Conservation (phyloP, 2,797 vertebrate species). For the Lates japonicus region DNA sequence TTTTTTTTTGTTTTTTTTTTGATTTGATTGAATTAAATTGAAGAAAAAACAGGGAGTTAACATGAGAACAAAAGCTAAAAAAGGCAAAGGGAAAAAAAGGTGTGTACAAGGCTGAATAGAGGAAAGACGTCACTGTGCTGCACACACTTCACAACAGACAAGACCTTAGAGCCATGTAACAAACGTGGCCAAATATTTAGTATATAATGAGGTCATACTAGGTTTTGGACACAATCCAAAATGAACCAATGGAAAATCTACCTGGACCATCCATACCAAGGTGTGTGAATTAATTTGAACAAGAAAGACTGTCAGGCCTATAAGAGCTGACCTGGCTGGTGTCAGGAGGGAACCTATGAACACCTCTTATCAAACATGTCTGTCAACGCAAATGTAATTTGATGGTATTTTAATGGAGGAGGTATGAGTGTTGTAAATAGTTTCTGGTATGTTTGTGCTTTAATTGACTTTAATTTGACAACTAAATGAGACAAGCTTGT, state of each 20-base stretch:
- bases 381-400: not conserved
- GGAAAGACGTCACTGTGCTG: not conserved
- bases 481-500: slow-evolving; percentile 14
- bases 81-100: too few relatives aligned
- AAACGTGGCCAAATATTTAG: too few relatives aligned
- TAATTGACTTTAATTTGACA: not conserved
- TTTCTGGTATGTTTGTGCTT: not conserved
- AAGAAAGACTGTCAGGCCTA: not conserved
- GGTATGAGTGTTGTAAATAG: not conserved
- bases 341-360: too few relatives aligned
- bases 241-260: not conserved
- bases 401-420: not conserved
- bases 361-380: too few relatives aligned
- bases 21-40: slow-evolving; percentile 6
- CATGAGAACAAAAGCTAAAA: not conserved
- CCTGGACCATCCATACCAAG: not conserved
- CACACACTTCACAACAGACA: not conserved
- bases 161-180: not conserved
- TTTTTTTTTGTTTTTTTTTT: slow-evolving; percentile 1
- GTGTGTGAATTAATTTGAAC: not conserved
- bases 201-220: too few relatives aligned
- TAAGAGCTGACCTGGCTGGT: not conserved
- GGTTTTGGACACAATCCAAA: not conserved
- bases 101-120: not conserved
- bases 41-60: not conserved